A percentile compares a stretch with the other conserved stretches of the same genome.
Evolutionary conservation across 2,113 vertebrate genomes (phyloP).

Genomic region (Protobothrops mucrosquamatus): DNA sequence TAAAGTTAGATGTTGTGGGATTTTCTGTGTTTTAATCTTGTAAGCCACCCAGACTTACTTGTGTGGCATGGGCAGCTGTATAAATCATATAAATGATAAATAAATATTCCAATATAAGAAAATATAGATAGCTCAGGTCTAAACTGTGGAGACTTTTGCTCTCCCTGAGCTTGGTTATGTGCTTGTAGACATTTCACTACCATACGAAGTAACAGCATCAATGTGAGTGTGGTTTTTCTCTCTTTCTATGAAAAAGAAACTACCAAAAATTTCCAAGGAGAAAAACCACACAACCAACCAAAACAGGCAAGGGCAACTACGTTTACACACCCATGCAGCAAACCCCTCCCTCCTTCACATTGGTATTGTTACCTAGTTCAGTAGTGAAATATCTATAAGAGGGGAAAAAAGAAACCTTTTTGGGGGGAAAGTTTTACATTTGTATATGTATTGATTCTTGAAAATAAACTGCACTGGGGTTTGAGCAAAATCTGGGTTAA

Average conservation of each 20-base stretch:
- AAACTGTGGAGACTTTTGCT: neutral
- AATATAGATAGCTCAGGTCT: neutral
- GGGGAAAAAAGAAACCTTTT: neutral
- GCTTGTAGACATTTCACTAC: neutral
- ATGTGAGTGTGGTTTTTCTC: neutral
- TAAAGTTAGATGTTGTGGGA: neutral
- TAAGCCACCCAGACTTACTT: neutral
- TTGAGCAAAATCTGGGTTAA: conserved; percentile 44
- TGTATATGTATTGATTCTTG: neutral
- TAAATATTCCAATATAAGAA: neutral
- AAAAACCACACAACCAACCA: neutral
- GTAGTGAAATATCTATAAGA: neutral
- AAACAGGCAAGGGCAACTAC: neutral
- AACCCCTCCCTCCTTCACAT: neutral
- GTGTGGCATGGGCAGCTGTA: neutral
- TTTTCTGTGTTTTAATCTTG: neutral
- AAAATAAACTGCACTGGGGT: conserved; percentile 29
- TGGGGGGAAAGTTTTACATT: neutral
- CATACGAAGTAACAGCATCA: neutral
- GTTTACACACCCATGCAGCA: no score
- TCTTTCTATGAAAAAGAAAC: neutral
- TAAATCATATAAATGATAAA: neutral
- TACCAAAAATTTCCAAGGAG: neutral
- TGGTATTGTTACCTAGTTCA: neutral
- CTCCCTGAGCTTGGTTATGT: neutral